Evolutionary conservation across 2,888 invertebrate genomes (phyloP).

Genomic region (Ophion slaviceki): DNA sequence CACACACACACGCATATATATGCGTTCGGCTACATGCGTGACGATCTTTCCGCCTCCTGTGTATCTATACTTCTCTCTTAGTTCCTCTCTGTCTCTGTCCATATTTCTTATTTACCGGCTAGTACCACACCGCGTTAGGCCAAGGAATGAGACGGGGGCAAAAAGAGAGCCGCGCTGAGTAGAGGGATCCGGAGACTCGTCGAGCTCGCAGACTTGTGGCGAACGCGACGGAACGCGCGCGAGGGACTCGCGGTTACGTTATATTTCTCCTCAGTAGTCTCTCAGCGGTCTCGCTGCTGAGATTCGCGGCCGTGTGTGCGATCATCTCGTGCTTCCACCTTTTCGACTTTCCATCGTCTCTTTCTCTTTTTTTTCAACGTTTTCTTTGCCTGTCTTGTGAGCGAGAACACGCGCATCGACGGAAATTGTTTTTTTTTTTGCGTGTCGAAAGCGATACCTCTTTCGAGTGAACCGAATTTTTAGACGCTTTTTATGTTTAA

Average conservation of each 20-base stretch:
- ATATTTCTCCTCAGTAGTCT: slow-evolving; percentile 43
- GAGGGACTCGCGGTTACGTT: slow-evolving; percentile 44
- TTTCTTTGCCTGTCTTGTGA: background rate
- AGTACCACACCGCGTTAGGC: background rate
- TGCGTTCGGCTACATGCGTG: slow-evolving; percentile 17
- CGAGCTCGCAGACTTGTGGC: no score
- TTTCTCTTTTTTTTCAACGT: background rate
- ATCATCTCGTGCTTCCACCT: background rate
- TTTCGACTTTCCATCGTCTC: slow-evolving; percentile 3
- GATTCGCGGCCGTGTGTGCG: background rate
- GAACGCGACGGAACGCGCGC: slow-evolving; percentile 46
- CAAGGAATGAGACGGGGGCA: slow-evolving; percentile 4
- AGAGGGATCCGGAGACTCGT: slow-evolving; percentile 54
- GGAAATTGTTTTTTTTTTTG: background rate
- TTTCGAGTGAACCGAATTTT: background rate
- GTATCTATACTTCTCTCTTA: slow-evolving; percentile 29
- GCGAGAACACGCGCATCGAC: no score
- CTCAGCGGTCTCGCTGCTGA: slow-evolving; percentile 43
- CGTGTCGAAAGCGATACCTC: background rate
- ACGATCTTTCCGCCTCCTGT: slow-evolving; percentile 21
- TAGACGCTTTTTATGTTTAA: background rate
- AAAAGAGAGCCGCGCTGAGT: slow-evolving; percentile 45
- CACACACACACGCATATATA: no score
- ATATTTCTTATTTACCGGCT: slow-evolving; percentile 53
- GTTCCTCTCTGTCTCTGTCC: slow-evolving; percentile 46